Evolutionary conservation across 2,113 vertebrate species (phyloP).

Genomic region (Ptychochromis oligacanthus): DNA sequence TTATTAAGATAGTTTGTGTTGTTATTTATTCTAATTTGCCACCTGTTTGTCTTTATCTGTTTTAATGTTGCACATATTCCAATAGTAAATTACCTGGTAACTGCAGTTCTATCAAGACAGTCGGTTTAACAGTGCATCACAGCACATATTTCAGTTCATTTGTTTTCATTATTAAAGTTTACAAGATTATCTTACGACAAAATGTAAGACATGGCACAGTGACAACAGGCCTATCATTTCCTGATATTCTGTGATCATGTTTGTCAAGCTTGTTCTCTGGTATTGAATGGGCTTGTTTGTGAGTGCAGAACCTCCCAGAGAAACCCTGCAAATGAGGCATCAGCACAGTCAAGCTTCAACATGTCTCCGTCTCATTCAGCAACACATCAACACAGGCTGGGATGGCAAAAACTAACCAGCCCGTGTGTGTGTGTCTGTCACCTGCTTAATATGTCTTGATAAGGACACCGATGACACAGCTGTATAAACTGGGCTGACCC

Average conservation of each 20-base stretch:
- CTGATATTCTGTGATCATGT: constrained; percentile 42
- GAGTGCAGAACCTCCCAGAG: constrained; percentile 51
- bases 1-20: not conserved
- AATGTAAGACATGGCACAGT: constrained; percentile 6
- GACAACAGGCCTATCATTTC: constrained; percentile 48
- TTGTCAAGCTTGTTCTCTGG: constrained; percentile 35
- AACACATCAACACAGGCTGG: constrained; percentile 46
- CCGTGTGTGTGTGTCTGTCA: constrained; percentile 50
- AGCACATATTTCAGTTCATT: not conserved
- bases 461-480: constrained; percentile 51
- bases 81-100: not conserved
- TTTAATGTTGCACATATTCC: not conserved
- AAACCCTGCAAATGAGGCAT: constrained; percentile 51
- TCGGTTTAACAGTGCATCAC: not conserved
- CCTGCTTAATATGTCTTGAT: constrained; percentile 41
- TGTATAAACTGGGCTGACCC: constrained; percentile 44
- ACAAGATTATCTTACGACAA: constrained; percentile 11
- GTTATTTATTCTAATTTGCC: not conserved
- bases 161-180: constrained; percentile 1
- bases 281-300: constrained; percentile 63
- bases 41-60: not conserved
- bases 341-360: constrained; percentile 73
- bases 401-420: constrained; percentile 32
- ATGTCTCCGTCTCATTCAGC: constrained; percentile 62
- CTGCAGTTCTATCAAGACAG: not conserved